These are phyloP conservation scores for Chlorocebus sabaeus DNA, from an alignment of 2,113 vertebrate species.

Conservation along the genomic window DNA sequence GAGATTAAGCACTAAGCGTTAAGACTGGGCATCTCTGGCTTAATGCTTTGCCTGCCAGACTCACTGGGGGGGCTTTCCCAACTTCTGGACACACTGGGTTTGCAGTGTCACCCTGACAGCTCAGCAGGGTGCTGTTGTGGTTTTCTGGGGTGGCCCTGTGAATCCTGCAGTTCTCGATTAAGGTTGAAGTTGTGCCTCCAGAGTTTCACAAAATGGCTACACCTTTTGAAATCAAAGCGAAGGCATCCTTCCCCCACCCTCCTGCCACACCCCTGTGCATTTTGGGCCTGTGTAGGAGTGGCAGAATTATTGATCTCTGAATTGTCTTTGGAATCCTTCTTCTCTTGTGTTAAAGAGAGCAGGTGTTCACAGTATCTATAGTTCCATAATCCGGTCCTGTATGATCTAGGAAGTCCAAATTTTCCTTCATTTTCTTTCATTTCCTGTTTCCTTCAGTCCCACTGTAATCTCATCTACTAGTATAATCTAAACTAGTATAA, in stretches of 20 bases:
- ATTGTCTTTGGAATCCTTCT: neutral
- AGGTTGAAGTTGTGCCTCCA: fast-evolving
- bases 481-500: neutral
- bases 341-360: neutral
- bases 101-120: neutral
- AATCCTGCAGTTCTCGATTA: neutral
- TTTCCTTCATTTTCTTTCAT: neutral
- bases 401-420: neutral
- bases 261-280: neutral
- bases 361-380: neutral
- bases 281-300: neutral
- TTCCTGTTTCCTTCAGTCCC: neutral
- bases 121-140: neutral
- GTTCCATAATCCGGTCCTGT: neutral
- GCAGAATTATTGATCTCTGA: neutral
- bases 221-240: neutral
- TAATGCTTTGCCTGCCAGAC: neutral
- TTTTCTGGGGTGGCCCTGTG: neutral
- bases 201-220: neutral
- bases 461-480: neutral
- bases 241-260: too few relatives aligned
- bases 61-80: neutral
- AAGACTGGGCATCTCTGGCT: neutral
- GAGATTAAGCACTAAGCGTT: neutral
- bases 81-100: neutral